These are phyloP conservation scores for Holacanthella duospinosa DNA, from an alignment of 2,888 invertebrate genomes.

Conservation along the genomic window DNA sequence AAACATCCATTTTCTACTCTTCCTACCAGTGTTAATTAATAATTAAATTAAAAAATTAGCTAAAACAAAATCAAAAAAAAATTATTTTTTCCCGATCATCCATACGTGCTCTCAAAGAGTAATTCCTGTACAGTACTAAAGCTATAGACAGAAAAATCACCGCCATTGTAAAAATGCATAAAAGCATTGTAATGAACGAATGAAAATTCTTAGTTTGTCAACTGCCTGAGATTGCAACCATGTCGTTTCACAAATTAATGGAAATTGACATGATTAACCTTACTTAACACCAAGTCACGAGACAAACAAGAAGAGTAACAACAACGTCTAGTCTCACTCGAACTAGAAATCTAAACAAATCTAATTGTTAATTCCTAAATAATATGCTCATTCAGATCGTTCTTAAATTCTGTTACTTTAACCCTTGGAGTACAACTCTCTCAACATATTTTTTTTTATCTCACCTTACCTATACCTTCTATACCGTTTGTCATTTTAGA, in stretches of 20 bases:
- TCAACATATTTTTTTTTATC: neutral
- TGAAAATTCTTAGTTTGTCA: constrained; percentile 4
- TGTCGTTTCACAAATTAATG: neutral
- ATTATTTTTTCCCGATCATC: too few relatives aligned
- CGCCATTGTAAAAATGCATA: constrained; percentile 1
- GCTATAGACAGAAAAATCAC: constrained; percentile 4
- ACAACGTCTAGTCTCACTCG: neutral
- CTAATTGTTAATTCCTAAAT: neutral
- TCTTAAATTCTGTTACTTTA: neutral
- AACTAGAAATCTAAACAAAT: neutral
- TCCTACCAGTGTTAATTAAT: too few relatives aligned
- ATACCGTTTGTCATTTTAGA: too few relatives aligned
- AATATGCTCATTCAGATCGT: neutral
- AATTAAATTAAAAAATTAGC: too few relatives aligned
- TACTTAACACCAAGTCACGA: neutral
- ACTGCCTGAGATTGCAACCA: constrained; percentile 1
- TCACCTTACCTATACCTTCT: too few relatives aligned
- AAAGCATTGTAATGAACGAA: neutral
- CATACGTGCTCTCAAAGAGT: too few relatives aligned
- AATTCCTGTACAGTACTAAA: too few relatives aligned
- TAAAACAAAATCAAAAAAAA: too few relatives aligned
- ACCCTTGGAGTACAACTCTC: neutral
- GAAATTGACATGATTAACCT: constrained; percentile 2
- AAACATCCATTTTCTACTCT: too few relatives aligned
- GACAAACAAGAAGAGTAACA: neutral